phyloP scores from a whole-genome alignment of 2,888 invertebrate genomes.

The Nomada goodeniana region DNA sequence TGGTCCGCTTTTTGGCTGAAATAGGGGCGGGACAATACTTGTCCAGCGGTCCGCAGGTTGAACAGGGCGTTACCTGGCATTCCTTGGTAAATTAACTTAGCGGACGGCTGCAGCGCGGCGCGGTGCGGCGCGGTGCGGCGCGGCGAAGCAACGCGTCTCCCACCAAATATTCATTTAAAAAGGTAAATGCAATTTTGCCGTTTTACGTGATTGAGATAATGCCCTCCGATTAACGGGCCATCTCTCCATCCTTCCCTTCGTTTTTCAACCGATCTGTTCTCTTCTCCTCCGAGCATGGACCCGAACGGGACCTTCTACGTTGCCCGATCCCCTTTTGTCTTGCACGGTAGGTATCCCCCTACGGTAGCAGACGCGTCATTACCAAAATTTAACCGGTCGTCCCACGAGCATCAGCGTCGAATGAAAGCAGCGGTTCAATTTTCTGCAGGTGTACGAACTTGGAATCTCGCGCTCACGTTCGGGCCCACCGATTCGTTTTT shows the following conservation, averaged over 20 bases:
- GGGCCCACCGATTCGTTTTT: neutral
- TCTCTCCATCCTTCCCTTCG: constrained; percentile 50
- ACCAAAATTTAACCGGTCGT: constrained; percentile 78
- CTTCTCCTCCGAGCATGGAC: constrained; percentile 5
- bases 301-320: constrained; percentile 20
- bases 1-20: constrained; percentile 58
- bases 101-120: constrained; percentile 83
- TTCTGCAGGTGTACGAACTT: constrained; percentile 62
- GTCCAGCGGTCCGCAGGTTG: constrained; percentile 75
- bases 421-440: constrained; percentile 59
- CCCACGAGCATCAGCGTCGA: constrained; percentile 65
- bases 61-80: constrained; percentile 83
- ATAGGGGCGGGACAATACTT: constrained; percentile 75
- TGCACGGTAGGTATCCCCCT: constrained; percentile 46
- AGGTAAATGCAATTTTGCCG: constrained; percentile 84
- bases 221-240: constrained; percentile 82
- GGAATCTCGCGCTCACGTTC: neutral
- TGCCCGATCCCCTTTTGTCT: constrained; percentile 30
- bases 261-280: constrained; percentile 33
- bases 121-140: constrained; percentile 66
- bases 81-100: constrained; percentile 84
- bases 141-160: constrained; percentile 80
- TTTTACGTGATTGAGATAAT: constrained; percentile 85
- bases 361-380: constrained; percentile 83
- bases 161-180: constrained; percentile 85